Percentiles rank a stretch among this genome's conserved stretches.
These are phyloP conservation scores for Gavialis gangeticus DNA, from an alignment of 2,113 vertebrate species.

Conservation along the genomic window DNA sequence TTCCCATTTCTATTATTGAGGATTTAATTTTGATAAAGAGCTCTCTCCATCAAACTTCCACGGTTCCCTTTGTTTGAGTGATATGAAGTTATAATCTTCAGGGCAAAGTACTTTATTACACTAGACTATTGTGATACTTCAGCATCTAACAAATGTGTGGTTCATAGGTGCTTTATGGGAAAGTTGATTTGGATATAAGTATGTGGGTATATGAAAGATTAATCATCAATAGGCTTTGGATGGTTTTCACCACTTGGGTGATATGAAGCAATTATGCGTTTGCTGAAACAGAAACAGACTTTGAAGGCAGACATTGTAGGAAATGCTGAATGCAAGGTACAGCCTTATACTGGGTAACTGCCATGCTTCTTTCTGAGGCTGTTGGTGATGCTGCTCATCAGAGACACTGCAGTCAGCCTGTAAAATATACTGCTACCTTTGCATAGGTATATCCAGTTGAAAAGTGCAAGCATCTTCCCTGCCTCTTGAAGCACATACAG, in stretches of 20 bases:
- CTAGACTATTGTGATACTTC: accelerated
- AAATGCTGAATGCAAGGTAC: background rate
- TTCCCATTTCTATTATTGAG: background rate
- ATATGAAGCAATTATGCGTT: background rate
- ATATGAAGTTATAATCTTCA: background rate
- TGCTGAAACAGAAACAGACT: background rate
- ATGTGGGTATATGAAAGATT: background rate
- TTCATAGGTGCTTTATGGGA: background rate
- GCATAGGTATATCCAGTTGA: no score
- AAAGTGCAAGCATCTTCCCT: no score
- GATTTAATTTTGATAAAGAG: background rate
- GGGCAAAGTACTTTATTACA: background rate
- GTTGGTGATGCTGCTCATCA: background rate
- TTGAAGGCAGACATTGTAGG: background rate
- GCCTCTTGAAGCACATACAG: no score
- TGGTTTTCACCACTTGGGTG: background rate
- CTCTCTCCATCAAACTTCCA: background rate
- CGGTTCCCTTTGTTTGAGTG: background rate
- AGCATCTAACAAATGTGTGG: no score
- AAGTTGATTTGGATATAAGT: background rate
- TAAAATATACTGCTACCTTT: background rate
- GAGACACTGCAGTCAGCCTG: background rate
- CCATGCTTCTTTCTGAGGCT: background rate
- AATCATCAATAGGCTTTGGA: background rate
- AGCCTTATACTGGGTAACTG: background rate